phyloP scores from a whole-genome alignment of 1,140 invertebrate species.

The Acromyrmex heyeri region DNA sequence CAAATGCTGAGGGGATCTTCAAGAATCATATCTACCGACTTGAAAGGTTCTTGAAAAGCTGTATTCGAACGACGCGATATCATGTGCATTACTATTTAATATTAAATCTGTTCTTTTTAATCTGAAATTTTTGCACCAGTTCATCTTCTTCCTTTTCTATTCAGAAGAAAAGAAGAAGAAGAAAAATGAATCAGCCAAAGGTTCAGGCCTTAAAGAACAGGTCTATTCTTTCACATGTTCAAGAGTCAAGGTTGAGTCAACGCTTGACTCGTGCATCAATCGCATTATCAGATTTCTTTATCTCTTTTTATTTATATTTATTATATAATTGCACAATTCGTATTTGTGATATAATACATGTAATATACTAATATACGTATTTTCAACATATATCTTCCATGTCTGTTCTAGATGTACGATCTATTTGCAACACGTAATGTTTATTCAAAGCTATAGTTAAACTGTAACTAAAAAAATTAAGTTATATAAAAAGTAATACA shows the following conservation, averaged over 20 bases:
- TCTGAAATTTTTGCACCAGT: too few relatives aligned
- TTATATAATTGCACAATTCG: too few relatives aligned
- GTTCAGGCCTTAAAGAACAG: too few relatives aligned
- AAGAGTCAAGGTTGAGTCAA: slow-evolving; percentile 35
- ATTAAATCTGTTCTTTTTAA: too few relatives aligned
- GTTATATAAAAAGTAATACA: not conserved
- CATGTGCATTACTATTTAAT: not conserved
- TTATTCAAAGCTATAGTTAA: not conserved
- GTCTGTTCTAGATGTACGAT: not conserved
- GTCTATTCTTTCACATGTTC: not conserved
- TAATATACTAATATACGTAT: not conserved
- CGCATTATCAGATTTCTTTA: slow-evolving; percentile 18
- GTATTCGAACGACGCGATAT: not conserved
- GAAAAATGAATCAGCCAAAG: too few relatives aligned
- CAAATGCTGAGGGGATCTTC: not conserved
- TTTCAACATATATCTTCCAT: not conserved
- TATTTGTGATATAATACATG: not conserved
- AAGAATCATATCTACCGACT: not conserved
- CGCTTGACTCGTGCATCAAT: slow-evolving; percentile 23
- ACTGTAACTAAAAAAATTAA: not conserved
- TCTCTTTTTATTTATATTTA: not conserved
- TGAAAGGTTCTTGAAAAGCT: not conserved
- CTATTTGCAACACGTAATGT: not conserved
- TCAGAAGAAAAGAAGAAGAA: too few relatives aligned
- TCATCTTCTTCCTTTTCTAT: too few relatives aligned